Evolutionary conservation across 2,113 vertebrate species (phyloP).

Genomic region (Patagioenas fasciata): DNA sequence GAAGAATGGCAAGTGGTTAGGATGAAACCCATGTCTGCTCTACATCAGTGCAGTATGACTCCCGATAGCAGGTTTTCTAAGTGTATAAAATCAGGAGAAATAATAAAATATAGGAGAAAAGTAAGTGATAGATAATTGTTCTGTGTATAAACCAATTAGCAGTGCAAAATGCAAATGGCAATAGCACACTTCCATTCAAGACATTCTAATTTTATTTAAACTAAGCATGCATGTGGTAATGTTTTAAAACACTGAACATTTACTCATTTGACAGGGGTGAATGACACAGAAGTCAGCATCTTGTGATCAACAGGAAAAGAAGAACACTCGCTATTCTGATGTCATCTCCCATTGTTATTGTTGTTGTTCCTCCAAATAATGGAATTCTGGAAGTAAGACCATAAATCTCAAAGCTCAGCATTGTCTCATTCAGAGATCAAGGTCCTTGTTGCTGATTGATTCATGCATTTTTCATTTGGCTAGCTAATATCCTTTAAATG

Average conservation of each 20-base stretch:
- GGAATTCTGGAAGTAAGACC: constrained; percentile 68
- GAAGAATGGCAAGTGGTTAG: not conserved
- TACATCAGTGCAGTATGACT: not conserved
- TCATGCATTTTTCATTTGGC: constrained; percentile 65
- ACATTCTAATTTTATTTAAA: constrained; percentile 12
- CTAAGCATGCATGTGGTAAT: not conserved
- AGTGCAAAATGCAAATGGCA: not conserved
- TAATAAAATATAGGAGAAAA: not conserved
- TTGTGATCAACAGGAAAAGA: constrained; percentile 66
- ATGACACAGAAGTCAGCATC: constrained; percentile 68
- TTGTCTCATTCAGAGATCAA: constrained; percentile 57
- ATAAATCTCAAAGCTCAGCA: constrained; percentile 75
- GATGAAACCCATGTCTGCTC: not conserved
- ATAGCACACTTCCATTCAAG: not conserved
- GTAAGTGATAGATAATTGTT: not conserved
- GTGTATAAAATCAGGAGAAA: not conserved
- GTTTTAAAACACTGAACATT: constrained; percentile 13
- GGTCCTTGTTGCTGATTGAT: constrained; percentile 61
- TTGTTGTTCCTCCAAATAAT: constrained; percentile 72
- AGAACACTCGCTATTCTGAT: constrained; percentile 50
- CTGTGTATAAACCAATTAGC: not conserved
- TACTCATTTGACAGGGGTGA: constrained; percentile 28
- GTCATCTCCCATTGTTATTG: constrained; percentile 74
- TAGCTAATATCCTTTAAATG: constrained; percentile 73
- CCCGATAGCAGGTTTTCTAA: not conserved